Evolutionary conservation across 1,140 invertebrate genomes (phyloP), one percentile per base, ranked within the genome.

Genomic region (Lasioglossum albipes): DNA sequence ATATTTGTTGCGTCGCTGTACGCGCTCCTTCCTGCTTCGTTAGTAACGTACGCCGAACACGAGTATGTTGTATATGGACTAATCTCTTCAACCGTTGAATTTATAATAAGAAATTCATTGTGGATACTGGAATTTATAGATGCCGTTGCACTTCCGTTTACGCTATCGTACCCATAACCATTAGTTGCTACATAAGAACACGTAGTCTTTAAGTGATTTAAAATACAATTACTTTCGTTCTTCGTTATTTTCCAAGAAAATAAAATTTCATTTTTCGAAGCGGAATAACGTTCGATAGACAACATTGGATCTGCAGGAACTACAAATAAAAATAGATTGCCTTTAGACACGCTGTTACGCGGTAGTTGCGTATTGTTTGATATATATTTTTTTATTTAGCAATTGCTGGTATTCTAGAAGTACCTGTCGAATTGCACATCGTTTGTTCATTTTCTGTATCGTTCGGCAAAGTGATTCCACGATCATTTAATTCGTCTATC

Each of bases 61-160:
- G 52, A 59, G n/a, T 91, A 92, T 27, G 36, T 69, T 27, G 91
- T 91, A 41, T 79, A 89, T 16, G 91, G 89, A 74, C 84, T 89
- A 9, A 92, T 42, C 69, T 79, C 36, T 0, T 72, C 16, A 7
- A 91, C 67, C 12, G 69, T 83, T 7, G 79, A 49, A 27, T 80
- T 81, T n/a, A 66, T 7, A n/a, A 54, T 22, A 65, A 41, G 49
- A 79, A 41, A 71, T n/a, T 71, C 59, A 78, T 78, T 59, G 18
- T 64, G 59, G 42, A 78, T 64, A 41, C 7, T 20, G 12, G 66
- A 36, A 52, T 75, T 27, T 71, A 57, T 62, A 62, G 9, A 45
- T 12, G 4, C 54, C 27, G 65, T 7, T 22, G n/a, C 4, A 9
- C 83, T 12, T 54, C 74, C 73, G 16, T 68, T 65, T 22, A 9